Base-by-base conservation (phyloP, 2,113 vertebrate genomes). In the Bubo blakistoni region DNA sequence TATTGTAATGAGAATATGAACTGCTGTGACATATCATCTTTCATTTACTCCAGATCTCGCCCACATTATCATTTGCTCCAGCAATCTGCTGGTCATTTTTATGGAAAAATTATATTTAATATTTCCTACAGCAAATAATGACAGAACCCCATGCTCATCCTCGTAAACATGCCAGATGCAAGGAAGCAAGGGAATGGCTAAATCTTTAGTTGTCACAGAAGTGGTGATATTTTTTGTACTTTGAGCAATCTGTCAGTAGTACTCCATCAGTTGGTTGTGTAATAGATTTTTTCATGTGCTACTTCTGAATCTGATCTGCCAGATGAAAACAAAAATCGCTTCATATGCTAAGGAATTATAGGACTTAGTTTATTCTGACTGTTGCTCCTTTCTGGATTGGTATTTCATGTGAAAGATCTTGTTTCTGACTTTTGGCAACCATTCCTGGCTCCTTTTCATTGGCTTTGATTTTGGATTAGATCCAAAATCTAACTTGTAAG, bases 371-470 rank as follows among this genome's bases (percentile, higher is more conserved):
- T 90, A 46, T 81, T 93, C 82, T 96, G 89, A 94, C 52, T 93
- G 38, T 69, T 86, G 54, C 71, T 92, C 83, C 54, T 96, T 84
- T 97, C 96, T 88, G 59, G 71, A 71, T 86, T 85, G 76, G 42
- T 76, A 86, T 94, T 97, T 97, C 62, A 73, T 93, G 81, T 94
- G 81, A 96, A 95, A 92, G 82, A 96, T 96, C 85, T 95, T 94
- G 72, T 97, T 98, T 76, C 83, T 80, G 83, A 93, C 61, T 94
- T 93, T 88, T 95, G 91, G 87, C 40, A 13, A 96, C 82, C 72
- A 63, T 97, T 97, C 97, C 96, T 97, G 86, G 82, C 94, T 97
- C 90, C 76, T 96, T 95, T 97, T 97, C 95, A 96, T 96, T 98
- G 92, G 70, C 89, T 97, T 95, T 93, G 78, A 46, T 95, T 97